phyloP scores from a whole-genome alignment of 2,888 invertebrate genomes.

The Netelia fuscicornis region DNA sequence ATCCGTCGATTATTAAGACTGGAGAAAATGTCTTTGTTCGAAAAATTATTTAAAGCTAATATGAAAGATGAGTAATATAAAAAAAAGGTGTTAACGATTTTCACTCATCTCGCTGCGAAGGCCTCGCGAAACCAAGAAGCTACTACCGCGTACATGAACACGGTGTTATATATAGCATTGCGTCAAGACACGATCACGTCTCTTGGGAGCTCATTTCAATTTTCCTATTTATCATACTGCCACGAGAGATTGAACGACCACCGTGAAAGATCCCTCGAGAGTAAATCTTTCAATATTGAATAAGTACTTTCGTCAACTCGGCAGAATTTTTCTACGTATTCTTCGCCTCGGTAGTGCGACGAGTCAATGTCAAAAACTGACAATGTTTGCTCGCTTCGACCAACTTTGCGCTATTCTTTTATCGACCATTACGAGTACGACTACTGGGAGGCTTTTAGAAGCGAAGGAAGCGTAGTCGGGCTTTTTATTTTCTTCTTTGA shows the following conservation, averaged over 20 bases:
- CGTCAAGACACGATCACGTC: too few relatives aligned
- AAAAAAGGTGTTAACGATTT: too few relatives aligned
- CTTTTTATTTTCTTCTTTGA: neutral
- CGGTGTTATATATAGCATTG: neutral
- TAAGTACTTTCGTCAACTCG: neutral
- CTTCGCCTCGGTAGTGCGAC: neutral
- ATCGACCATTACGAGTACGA: neutral
- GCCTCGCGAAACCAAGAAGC: too few relatives aligned
- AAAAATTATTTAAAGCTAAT: too few relatives aligned
- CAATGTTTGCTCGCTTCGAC: conserved; percentile 32
- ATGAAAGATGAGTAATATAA: too few relatives aligned
- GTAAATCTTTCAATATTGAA: conserved; percentile 5
- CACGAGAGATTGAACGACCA: neutral
- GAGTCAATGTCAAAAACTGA: conserved; percentile 21
- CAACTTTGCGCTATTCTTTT: conserved; percentile 16
- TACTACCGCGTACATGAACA: too few relatives aligned
- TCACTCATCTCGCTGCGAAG: too few relatives aligned
- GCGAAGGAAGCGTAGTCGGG: neutral
- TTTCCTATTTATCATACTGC: neutral
- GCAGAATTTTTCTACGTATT: neutral
- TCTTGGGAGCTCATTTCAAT: neutral
- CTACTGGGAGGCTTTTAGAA: neutral
- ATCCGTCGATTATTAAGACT: too few relatives aligned
- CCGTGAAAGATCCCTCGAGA: neutral
- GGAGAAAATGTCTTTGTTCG: too few relatives aligned